Evolutionary conservation across 2,113 vertebrate species (phyloP).

Genomic region (Strix uralensis): DNA sequence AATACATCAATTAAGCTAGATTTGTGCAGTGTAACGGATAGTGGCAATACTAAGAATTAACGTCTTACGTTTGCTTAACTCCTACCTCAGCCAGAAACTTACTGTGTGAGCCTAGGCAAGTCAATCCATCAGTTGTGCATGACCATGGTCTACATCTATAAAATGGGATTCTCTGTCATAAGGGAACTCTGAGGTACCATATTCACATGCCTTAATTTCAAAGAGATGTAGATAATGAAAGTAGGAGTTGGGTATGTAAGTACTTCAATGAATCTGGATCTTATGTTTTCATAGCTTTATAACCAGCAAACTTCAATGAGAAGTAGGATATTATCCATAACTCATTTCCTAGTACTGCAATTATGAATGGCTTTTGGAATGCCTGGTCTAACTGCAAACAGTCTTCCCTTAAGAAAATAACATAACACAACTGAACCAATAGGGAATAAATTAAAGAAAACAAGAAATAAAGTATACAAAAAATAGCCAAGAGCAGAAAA

Average conservation of each 20-base stretch:
- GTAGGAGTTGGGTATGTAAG: neutral
- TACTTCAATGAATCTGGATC: neutral
- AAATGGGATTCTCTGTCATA: neutral
- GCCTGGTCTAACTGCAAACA: neutral
- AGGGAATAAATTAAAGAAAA: neutral
- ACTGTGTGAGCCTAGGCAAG: neutral
- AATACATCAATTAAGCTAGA: neutral
- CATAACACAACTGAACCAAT: neutral
- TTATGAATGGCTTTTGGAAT: neutral
- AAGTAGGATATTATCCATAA: neutral
- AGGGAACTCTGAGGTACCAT: neutral
- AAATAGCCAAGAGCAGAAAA: neutral
- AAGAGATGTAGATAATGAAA: neutral
- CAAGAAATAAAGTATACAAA: neutral
- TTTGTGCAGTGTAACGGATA: neutral
- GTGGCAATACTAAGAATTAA: neutral
- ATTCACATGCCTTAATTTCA: neutral
- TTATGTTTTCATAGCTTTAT: neutral
- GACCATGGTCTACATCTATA: neutral
- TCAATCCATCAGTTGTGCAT: neutral
- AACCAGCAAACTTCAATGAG: neutral
- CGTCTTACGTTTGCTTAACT: neutral
- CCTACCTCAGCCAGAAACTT: neutral
- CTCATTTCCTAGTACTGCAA: neutral
- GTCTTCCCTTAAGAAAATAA: neutral